phyloP scores from a whole-genome alignment of 2,113 vertebrate species.

The Phrynosoma platyrhinos region DNA sequence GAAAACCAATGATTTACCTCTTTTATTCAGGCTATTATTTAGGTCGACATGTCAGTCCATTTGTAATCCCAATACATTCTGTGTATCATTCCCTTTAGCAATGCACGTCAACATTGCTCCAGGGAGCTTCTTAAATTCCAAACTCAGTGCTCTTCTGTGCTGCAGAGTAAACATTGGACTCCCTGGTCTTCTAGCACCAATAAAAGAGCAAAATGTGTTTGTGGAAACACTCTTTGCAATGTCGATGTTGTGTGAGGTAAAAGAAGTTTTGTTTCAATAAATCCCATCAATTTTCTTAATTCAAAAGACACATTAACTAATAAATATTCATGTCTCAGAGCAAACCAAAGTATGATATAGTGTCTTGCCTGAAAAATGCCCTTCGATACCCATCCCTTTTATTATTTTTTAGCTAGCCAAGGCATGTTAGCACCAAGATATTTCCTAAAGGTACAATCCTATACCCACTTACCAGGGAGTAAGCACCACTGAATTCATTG shows the following conservation, averaged over 20 bases:
- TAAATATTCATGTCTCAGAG: constrained; percentile 62
- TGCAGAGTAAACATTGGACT: constrained; percentile 68
- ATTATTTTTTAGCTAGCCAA: constrained; percentile 66
- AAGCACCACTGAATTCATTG: neutral
- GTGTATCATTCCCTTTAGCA: constrained; percentile 76
- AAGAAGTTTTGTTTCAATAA: constrained; percentile 60
- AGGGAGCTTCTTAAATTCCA: constrained; percentile 65
- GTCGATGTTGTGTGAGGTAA: constrained; percentile 84
- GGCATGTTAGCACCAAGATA: constrained; percentile 85
- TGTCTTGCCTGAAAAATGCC: constrained; percentile 54
- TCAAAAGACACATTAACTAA: constrained; percentile 72
- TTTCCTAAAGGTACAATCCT: constrained; percentile 48
- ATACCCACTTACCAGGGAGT: neutral
- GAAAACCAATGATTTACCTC: constrained; percentile 50
- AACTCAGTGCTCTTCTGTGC: constrained; percentile 53
- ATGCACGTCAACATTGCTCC: constrained; percentile 53
- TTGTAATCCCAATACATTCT: constrained; percentile 69
- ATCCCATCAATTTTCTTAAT: constrained; percentile 55
- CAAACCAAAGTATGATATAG: constrained; percentile 60
- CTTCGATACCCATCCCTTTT: constrained; percentile 59
- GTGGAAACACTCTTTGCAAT: constrained; percentile 67
- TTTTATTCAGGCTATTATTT: constrained; percentile 59
- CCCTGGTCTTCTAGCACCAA: constrained; percentile 73
- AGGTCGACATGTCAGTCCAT: constrained; percentile 53
- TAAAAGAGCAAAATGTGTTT: constrained; percentile 68